Base-by-base conservation (phyloP, 2,888 invertebrate species). In the Agriopis marginaria region DNA sequence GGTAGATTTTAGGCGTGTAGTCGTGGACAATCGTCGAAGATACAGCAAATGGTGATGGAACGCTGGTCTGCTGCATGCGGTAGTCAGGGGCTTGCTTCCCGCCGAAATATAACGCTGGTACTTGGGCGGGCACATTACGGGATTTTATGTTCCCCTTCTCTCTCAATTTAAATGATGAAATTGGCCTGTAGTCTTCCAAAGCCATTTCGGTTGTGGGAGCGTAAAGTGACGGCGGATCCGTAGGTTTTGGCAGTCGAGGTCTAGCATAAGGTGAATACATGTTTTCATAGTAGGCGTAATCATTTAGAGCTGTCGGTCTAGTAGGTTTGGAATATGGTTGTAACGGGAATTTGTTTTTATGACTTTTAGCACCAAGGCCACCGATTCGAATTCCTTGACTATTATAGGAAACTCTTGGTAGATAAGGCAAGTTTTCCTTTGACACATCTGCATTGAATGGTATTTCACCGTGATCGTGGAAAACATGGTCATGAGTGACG, bases 401-500 rank as follows among this genome's bases (percentile, higher is more conserved):
- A 55, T 89, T 89, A 66, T 93, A 93, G 0, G 91, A 89, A 50
- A 86, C 79, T 82, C 88, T 90, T 0, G 93, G 90, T 50, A 91
- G 89, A 39, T 80, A 80, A 42, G 85, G 79, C 70, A 93, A 79
- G 42, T 84, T 77, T 9, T 89, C 89, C 68, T 88, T 91, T 11
- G 84, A 85, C 58, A 93, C 79, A 73, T 92, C 91, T 10, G 88
- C 71, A 71, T 87, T 86, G 2, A 89, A 70, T 23, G 93, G 86
- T 58, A 94, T 84, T 82, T 94, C 94, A 12, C 94, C 94, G 63
- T 94, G 94, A 74, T 94, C 94, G 73, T 94, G 94, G 77, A 92
- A 92, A 66, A 92, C 86, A 72, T 94, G 94, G 73, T 94, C 94
- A 79, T 94, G 94, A 6, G 94, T 94, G n/a, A 93, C 94, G 67